These are phyloP conservation scores for Frieseomelitta varia DNA, from an alignment of 1,140 invertebrate species.

Conservation along the genomic window DNA sequence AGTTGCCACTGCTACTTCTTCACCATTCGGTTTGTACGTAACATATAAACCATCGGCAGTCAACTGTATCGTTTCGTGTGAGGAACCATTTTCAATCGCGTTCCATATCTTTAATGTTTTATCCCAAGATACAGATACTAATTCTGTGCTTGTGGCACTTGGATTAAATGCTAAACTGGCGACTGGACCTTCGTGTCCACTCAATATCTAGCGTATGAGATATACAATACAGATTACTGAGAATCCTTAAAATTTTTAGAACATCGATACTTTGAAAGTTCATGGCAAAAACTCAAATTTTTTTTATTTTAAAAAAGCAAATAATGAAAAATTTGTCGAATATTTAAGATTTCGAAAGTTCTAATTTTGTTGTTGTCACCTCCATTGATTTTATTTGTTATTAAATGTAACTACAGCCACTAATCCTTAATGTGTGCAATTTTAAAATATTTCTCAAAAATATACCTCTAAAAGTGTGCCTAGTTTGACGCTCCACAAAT, in stretches of 20 bases:
- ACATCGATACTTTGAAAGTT: not conserved
- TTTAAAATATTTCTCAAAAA: not conserved
- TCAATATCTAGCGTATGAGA: constrained; percentile 86
- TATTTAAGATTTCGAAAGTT: no score
- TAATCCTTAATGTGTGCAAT: not conserved
- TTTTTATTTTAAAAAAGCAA: not conserved
- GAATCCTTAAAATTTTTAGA: not conserved
- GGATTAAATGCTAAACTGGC: constrained; percentile 92
- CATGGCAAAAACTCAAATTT: not conserved
- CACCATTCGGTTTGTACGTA: constrained; percentile 93
- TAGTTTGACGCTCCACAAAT: constrained; percentile 96
- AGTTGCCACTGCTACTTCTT: constrained; percentile 95
- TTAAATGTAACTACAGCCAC: not conserved
- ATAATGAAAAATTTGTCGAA: no score
- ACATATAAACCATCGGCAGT: constrained; percentile 92
- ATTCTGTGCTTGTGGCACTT: constrained; percentile 85
- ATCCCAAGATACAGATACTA: constrained; percentile 97
- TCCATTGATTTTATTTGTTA: not conserved
- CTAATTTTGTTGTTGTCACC: no score
- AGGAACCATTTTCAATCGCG: constrained; percentile 90
- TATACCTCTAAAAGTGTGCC: constrained; percentile 93
- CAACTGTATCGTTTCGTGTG: constrained; percentile 92
- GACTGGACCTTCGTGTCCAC: constrained; percentile 96
- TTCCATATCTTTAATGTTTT: constrained; percentile 96
- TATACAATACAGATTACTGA: not conserved